Conservation (phyloP, 2,888 invertebrate species). For the Amphimallon solstitiale region DNA sequence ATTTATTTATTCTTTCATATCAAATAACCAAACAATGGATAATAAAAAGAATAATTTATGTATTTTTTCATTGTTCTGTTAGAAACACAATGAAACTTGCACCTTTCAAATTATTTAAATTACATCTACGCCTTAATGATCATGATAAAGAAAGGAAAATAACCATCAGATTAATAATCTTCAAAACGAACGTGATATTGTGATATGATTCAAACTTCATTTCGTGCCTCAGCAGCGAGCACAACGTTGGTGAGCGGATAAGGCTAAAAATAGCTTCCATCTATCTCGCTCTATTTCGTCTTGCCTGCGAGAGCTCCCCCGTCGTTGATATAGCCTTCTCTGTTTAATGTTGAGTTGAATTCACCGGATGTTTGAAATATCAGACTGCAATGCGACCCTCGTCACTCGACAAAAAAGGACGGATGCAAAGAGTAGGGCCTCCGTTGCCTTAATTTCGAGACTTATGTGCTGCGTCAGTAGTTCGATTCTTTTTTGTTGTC, state of each 20-base stretch:
- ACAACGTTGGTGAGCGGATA: slow-evolving; percentile 4
- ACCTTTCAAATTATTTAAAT: too few species aligned
- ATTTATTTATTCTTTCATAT: too few species aligned
- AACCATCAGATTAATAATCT: slow-evolving; percentile 7
- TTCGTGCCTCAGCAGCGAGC: not conserved
- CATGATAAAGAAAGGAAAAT: not conserved
- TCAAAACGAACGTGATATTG: slow-evolving; percentile 9
- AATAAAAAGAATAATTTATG: too few species aligned
- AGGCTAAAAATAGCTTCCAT: slow-evolving; percentile 18
- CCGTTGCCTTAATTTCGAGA: slow-evolving; percentile 23
- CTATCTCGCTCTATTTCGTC: not conserved
- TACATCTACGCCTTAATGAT: too few species aligned
- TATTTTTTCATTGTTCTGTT: too few species aligned
- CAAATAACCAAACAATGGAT: too few species aligned
- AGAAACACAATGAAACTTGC: too few species aligned
- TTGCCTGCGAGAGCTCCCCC: not conserved
- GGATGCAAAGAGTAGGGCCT: not conserved
- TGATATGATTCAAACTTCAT: slow-evolving; percentile 8
- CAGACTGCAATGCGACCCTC: slow-evolving; percentile 13
- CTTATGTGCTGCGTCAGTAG: slow-evolving; percentile 28
- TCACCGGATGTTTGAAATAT: slow-evolving; percentile 23
- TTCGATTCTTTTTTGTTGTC: slow-evolving; percentile 25
- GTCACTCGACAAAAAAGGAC: slow-evolving; percentile 9
- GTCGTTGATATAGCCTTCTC: not conserved
- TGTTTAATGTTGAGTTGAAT: slow-evolving; percentile 4